Conservation (phyloP, 2,113 vertebrate species). For the Hyperopisus bebe region DNA sequence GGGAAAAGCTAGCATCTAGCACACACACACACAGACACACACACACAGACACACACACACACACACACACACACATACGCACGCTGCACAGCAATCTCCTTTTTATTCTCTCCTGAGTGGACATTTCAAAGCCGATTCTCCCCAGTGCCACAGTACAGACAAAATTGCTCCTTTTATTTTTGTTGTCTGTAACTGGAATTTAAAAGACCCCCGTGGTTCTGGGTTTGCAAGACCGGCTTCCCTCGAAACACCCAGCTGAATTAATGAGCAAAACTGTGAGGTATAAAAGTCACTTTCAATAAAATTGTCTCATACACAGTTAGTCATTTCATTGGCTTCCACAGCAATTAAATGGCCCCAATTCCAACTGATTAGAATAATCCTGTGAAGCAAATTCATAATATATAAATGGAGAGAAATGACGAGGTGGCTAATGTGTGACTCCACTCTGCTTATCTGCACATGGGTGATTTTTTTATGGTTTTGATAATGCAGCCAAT, state of each 20-base stretch:
- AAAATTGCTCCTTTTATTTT: neutral
- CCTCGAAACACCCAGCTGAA: neutral
- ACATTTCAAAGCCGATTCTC: neutral
- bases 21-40: neutral
- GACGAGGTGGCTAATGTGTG: constrained; percentile 7
- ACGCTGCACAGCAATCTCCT: neutral
- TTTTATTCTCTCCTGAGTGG: neutral
- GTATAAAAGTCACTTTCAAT: neutral
- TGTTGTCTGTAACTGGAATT: neutral
- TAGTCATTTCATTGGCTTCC: neutral
- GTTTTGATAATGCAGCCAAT: neutral
- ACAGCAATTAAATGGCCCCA: neutral
- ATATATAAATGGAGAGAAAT: constrained; percentile 19
- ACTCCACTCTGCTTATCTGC: neutral
- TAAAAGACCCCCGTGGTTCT: neutral
- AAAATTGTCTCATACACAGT: neutral
- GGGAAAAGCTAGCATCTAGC: neutral
- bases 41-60: neutral
- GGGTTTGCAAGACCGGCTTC: neutral
- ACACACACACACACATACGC: neutral
- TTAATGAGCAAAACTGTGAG: neutral
- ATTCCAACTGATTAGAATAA: neutral
- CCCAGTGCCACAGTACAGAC: neutral
- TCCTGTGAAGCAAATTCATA: neutral
- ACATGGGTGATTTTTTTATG: neutral